Evolutionary conservation across 2,888 invertebrate genomes (phyloP), one percentile per base, ranked within the genome.

Genomic region (Pelosia muscerda): DNA sequence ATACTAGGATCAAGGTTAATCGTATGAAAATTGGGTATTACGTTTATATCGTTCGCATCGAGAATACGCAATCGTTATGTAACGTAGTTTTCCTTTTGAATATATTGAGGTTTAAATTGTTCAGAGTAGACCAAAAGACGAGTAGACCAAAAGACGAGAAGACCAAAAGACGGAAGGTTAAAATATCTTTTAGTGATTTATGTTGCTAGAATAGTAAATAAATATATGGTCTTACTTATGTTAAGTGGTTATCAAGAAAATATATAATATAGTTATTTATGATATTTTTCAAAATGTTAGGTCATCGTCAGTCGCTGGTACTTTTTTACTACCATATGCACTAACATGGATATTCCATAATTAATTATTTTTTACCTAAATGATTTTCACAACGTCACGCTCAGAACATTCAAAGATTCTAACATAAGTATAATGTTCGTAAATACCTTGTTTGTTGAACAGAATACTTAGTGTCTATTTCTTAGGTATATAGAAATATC

Each of bases 1-100:
- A 65, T 67, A 53, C 63, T 25, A 28, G 38, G 59, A 68, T 60
- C 64, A 68, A 65, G 68, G 68, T 59, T 68, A 65, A 64, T 68
- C 31, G 28, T 65, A 68, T 64, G 64, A 64, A 55, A 61, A 68
- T 68, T 61, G 60, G 61, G 38, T 64, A 42, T 26, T 28, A 23
- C 15, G 15, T 23, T 49, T 26, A 25, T 28, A 56, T 49, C 60
- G 5, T 26, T 49, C 25, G 42, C 49, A 19, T 61, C 25, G 38
- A 19, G 42, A 28, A 26, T 53, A 28, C 25, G 28, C n/a, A 31
- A 53, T 49, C 23, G 54, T 62, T 62, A 31, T 10, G 19, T 62
- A 23, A 62, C 10, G 15, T 22, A 23, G 53, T 54, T 61, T 26
- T 26, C 42, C 25, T 61, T 42, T 42, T 28, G 26, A n/a, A 23